Base-by-base conservation (phyloP, 1,140 invertebrate species). In the Calliopsis andreniformis region DNA sequence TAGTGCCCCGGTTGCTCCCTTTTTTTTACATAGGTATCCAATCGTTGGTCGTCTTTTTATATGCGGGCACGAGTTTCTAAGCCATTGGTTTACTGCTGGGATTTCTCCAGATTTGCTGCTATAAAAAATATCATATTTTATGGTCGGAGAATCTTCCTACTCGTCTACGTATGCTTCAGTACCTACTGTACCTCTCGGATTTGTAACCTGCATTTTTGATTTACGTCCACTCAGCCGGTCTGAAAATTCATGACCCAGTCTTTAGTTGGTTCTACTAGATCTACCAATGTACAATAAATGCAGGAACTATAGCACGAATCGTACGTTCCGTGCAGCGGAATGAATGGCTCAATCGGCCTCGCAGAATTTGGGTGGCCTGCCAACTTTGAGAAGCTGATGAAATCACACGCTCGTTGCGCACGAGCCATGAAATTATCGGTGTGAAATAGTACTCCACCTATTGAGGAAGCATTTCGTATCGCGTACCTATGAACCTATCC, bases 391-490 rank as follows among this genome's bases (percentile, higher is more conserved):
- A 63, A 82, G 67, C 51, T 43, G 80, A 83, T 72, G 79, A 82
- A 59, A 66, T 79, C 80, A 83, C 80, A 68, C 82, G 79, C 80
- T 30, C 47, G 49, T 39, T 51, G 80, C 53, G 64, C 79, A 59
- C 72, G 25, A 81, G 80, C 79, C 79, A 80, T 77, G 49, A 82
- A 82, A 83, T 83, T 70, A 83, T 78, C 75, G 80, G 68, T 70
- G 66, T 75, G 66, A 70, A 75, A 79, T 64, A n/a, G 68, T 73
- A 78, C 69, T 79, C 82, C 58, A 30, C 67, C 59, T 66, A 82
- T 83, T 45, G 66, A 47, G 30, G 62, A 49, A 75, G 42, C 70
- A 56, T 82, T 69, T 61, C 76, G 25, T 59, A 67, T 67, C 79
- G 56, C 59, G 77, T 73, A 82, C 69, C 75, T 70, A 73, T 61